A percentile compares a stretch with the other conserved stretches of the same genome.
Conservation (phyloP, 1,140 invertebrate species). For the Apolygus lucorum region DNA sequence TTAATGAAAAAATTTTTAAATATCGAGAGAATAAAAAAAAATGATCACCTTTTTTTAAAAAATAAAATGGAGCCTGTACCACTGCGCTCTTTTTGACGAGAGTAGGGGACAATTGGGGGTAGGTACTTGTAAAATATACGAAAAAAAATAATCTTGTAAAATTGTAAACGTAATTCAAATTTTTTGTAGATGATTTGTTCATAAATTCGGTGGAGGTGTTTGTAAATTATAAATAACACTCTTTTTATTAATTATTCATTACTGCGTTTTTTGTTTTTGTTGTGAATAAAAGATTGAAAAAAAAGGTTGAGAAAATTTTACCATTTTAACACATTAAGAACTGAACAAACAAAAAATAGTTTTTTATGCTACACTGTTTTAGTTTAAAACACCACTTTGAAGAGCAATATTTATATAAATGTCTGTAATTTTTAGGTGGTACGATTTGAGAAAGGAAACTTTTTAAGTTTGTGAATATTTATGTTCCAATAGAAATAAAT, state of each 20-base stretch:
- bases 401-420: constrained; percentile 28
- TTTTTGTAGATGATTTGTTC: constrained; percentile 28
- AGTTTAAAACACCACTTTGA: constrained; percentile 21
- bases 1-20: not conserved
- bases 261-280: constrained; percentile 19
- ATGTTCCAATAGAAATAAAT: constrained; percentile 21
- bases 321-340: not conserved
- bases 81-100: not conserved
- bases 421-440: constrained; percentile 21
- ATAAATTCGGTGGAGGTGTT: constrained; percentile 28
- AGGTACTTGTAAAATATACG: not conserved
- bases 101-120: constrained; percentile 13
- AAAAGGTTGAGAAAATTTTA: not conserved
- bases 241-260: constrained; percentile 19
- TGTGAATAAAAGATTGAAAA: not conserved
- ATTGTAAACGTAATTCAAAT: constrained; percentile 23
- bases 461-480: constrained; percentile 28
- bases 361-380: constrained; percentile 17
- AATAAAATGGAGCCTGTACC: no score
- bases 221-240: constrained; percentile 26
- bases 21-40: no score
- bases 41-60: no score
- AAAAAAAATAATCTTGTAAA: constrained; percentile 23
- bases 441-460: constrained; percentile 10
- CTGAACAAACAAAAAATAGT: constrained; percentile 5